These are phyloP conservation scores for Laspeyria flexula DNA, from an alignment of 2,888 invertebrate species.

Conservation along the genomic window DNA sequence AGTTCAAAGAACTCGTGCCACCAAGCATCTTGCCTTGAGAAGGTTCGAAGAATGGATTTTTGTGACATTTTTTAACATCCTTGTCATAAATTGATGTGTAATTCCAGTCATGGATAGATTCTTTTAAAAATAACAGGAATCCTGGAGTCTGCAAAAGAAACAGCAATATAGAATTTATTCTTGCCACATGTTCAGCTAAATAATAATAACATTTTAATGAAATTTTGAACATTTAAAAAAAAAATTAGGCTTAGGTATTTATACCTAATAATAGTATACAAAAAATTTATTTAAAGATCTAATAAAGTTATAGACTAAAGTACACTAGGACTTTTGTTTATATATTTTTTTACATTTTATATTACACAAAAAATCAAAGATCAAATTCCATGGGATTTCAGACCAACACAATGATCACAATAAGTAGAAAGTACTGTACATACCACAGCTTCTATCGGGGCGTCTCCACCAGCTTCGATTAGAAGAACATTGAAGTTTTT, in stretches of 20 bases:
- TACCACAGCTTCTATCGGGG: constrained; percentile 29
- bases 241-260: too few species aligned
- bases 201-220: too few species aligned
- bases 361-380: too few species aligned
- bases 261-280: too few species aligned
- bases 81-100: constrained; percentile 22
- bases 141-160: constrained; percentile 24
- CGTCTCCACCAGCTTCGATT: constrained; percentile 84
- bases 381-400: too few species aligned
- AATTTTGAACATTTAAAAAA: too few species aligned
- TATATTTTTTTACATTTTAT: too few species aligned
- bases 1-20: constrained; percentile 87
- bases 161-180: neutral
- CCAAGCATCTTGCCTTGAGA: constrained; percentile 72
- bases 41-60: constrained; percentile 8
- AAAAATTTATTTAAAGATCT: too few species aligned
- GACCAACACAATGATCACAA: too few species aligned
- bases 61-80: constrained; percentile 17
- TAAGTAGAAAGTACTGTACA: neutral
- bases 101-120: constrained; percentile 27
- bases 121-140: constrained; percentile 15
- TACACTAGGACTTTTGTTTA: too few species aligned
- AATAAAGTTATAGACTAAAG: too few species aligned
- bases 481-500: constrained; percentile 25
- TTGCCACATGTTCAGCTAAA: too few species aligned